phyloP scores from a whole-genome alignment of 1,140 invertebrate genomes.

The Eciton burchellii region DNA sequence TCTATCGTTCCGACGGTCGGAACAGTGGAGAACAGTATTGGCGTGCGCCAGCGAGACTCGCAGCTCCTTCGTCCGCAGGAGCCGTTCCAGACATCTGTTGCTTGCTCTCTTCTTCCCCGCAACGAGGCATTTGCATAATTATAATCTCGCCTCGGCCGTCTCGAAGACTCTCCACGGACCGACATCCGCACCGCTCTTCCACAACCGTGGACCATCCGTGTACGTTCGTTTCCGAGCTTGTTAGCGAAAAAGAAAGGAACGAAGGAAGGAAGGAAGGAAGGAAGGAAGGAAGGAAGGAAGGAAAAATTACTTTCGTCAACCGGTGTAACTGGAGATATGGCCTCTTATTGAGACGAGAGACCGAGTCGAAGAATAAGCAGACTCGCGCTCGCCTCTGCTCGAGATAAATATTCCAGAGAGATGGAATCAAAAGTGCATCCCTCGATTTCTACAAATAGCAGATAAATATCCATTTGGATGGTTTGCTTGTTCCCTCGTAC shows the following conservation, averaged over 20 bases:
- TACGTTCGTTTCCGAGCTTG: constrained; percentile 66
- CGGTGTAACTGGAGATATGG: constrained; percentile 42
- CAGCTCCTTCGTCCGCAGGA: constrained; percentile 63
- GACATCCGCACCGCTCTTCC: constrained; percentile 14
- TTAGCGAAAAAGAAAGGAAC: constrained; percentile 6
- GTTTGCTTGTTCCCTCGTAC: no score
- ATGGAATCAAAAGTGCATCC: neutral
- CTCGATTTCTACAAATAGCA: no score
- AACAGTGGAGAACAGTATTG: constrained; percentile 41
- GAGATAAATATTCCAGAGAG: constrained; percentile 18
- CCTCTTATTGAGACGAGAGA: constrained; percentile 72
- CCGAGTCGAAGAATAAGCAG: constrained; percentile 30
- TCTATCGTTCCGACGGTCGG: constrained; percentile 47
- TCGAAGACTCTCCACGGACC: constrained; percentile 67
- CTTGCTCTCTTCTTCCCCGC: constrained; percentile 72
- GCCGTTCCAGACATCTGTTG: constrained; percentile 78
- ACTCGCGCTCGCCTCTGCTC: neutral
- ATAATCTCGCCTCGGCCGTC: constrained; percentile 76
- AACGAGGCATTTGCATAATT: constrained; percentile 78
- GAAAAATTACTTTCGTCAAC: constrained; percentile 73
- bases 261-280: constrained; percentile 2
- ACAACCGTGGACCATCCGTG: neutral
- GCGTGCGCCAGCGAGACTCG: constrained; percentile 19
- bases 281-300: constrained; percentile 13
- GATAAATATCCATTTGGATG: no score